phyloP scores from a whole-genome alignment of 2,113 vertebrate genomes.

The Phasianus colchicus region DNA sequence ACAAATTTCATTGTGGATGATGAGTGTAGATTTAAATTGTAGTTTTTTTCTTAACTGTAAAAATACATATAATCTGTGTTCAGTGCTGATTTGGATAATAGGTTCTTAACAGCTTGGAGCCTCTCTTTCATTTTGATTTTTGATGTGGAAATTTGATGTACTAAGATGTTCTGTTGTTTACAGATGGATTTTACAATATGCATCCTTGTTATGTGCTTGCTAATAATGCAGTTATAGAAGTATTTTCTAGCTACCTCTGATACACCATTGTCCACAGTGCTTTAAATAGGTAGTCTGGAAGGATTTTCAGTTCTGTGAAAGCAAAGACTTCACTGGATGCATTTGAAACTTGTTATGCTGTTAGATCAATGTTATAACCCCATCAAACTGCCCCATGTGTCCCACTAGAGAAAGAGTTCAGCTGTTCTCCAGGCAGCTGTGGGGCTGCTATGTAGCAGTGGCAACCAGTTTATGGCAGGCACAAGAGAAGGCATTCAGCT shows the following conservation, averaged over 20 bases:
- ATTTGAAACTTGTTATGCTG: neutral
- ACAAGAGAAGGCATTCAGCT: neutral
- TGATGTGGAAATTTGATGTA: neutral
- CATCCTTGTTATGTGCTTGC: neutral
- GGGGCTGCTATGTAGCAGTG: rapidly evolving
- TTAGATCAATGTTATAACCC: neutral
- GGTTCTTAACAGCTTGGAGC: neutral
- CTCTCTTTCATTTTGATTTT: neutral
- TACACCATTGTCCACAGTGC: neutral
- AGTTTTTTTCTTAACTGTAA: neutral
- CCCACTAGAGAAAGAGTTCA: neutral
- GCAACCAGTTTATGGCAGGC: neutral
- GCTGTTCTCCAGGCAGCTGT: neutral
- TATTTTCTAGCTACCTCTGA: neutral
- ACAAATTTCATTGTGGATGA: neutral
- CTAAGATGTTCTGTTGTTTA: neutral
- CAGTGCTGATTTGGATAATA: neutral
- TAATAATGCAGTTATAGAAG: neutral
- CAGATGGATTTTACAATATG: neutral
- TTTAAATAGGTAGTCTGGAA: neutral
- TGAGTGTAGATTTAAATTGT: neutral
- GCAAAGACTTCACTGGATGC: neutral
- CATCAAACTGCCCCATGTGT: neutral
- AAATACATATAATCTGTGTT: neutral
- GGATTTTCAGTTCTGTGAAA: neutral